A percentile compares a stretch with the other conserved stretches of the same genome.
These are phyloP conservation scores for Meta bourneti DNA, from an alignment of 2,888 invertebrate genomes.

Conservation along the genomic window DNA sequence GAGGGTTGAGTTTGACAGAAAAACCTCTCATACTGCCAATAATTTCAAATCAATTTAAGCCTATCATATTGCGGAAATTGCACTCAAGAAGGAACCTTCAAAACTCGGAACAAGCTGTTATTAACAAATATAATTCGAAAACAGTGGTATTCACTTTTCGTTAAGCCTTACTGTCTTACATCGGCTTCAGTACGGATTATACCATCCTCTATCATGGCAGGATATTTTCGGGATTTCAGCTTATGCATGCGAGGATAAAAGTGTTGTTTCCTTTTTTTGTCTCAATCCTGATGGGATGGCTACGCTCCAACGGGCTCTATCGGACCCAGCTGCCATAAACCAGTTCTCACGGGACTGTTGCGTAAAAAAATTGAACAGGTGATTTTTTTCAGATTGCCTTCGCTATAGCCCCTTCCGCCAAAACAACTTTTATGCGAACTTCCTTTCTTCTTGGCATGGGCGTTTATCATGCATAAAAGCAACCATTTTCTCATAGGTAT, in stretches of 20 bases:
- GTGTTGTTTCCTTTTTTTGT: conserved; percentile 19
- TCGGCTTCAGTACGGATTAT: neutral
- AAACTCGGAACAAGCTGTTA: too few relatives aligned
- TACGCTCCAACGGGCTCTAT: neutral
- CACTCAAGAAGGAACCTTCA: too few relatives aligned
- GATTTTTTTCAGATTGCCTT: conserved; percentile 5
- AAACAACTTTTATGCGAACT: conserved; percentile 14
- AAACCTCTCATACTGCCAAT: too few relatives aligned
- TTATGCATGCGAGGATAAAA: conserved; percentile 33
- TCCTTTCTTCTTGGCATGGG: conserved; percentile 8
- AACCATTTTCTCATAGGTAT: too few relatives aligned
- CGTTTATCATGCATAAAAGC: neutral
- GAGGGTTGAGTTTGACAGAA: too few relatives aligned
- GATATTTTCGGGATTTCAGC: neutral
- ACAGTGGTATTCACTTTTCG: too few relatives aligned
- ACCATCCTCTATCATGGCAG: neutral
- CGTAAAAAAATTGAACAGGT: conserved; percentile 39
- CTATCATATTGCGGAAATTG: too few relatives aligned
- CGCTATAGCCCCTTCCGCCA: conserved; percentile 13
- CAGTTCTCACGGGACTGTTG: conserved; percentile 16
- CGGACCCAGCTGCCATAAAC: conserved; percentile 58
- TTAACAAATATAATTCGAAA: too few relatives aligned
- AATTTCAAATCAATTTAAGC: too few relatives aligned
- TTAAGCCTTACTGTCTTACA: too few relatives aligned
- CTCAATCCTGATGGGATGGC: conserved; percentile 1